Percentiles rank a stretch among this genome's conserved stretches.
Conservation (phyloP, 2,113 vertebrate genomes). For the Ophthalmolycus amberensis region DNA sequence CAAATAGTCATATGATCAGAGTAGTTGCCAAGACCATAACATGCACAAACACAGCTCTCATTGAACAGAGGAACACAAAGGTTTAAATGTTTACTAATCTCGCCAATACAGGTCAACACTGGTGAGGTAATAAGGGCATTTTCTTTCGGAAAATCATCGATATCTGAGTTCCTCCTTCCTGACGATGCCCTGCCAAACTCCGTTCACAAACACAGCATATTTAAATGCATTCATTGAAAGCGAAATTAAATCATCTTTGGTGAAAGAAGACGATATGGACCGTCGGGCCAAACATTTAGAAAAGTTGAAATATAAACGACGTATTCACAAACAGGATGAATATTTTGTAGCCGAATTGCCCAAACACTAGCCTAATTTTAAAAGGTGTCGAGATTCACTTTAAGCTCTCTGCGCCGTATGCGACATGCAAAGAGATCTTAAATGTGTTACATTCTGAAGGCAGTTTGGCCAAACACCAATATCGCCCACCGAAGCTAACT, state of each 20-base stretch:
- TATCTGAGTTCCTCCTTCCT: no score
- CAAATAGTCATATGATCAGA: conserved; percentile 66
- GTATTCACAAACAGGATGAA: neutral
- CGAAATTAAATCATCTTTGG: neutral
- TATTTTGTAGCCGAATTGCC: neutral
- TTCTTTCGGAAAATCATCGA: neutral
- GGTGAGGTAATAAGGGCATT: neutral
- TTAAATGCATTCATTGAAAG: neutral
- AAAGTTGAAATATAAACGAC: neutral
- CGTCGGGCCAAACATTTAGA: conserved; percentile 22
- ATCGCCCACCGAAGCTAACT: neutral
- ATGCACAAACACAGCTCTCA: neutral
- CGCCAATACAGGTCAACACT: neutral
- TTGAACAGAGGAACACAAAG: no score
- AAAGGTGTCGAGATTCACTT: neutral
- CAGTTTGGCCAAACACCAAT: neutral
- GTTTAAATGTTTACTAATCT: neutral
- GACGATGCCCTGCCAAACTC: neutral
- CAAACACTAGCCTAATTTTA: neutral
- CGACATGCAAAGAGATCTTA: fast-evolving
- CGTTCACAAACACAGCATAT: neutral
- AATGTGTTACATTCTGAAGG: neutral
- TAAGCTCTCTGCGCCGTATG: fast-evolving
- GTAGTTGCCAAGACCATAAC: conserved; percentile 5
- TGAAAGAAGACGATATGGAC: neutral